Evolutionary conservation across 2,888 invertebrate genomes (phyloP).

Genomic region (Bhutanitis thaidina): DNA sequence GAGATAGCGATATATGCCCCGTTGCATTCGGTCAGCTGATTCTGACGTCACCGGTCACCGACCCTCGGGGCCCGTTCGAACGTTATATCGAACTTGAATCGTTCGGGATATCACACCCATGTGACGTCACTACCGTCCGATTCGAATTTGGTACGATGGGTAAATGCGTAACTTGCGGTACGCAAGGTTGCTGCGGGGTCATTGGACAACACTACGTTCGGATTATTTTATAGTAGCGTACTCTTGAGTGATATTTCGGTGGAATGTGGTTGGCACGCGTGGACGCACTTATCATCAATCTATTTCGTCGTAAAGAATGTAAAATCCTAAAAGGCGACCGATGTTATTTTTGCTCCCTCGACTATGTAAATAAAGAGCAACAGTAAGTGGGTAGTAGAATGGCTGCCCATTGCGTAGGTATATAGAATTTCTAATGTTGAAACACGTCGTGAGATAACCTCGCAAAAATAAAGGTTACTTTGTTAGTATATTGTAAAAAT

Average conservation of each 20-base stretch:
- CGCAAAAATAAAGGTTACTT: no score
- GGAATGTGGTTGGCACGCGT: not conserved
- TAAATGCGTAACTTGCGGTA: slow-evolving; percentile 18
- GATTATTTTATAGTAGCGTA: not conserved
- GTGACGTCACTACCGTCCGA: slow-evolving; percentile 46
- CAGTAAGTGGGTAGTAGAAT: no score
- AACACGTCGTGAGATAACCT: no score
- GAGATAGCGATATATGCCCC: slow-evolving; percentile 28
- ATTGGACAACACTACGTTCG: slow-evolving; percentile 5
- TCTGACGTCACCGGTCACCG: slow-evolving; percentile 68
- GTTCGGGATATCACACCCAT: slow-evolving; percentile 32
- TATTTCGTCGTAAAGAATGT: no score
- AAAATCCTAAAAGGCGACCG: no score
- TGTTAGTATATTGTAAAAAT: no score
- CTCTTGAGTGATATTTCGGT: not conserved
- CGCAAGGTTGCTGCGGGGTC: slow-evolving; percentile 19
- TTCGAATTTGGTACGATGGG: slow-evolving; percentile 18
- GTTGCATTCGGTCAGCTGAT: slow-evolving; percentile 63
- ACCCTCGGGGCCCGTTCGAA: slow-evolving; percentile 38
- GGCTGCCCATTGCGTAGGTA: no score
- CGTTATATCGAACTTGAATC: slow-evolving; percentile 30
- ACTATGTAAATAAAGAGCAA: no score
- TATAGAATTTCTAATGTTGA: no score
- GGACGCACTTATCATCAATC: not conserved
- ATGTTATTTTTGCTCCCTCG: no score